These are phyloP conservation scores for Melanophora roralis DNA, from an alignment of 2,888 invertebrate species.

Conservation along the genomic window DNA sequence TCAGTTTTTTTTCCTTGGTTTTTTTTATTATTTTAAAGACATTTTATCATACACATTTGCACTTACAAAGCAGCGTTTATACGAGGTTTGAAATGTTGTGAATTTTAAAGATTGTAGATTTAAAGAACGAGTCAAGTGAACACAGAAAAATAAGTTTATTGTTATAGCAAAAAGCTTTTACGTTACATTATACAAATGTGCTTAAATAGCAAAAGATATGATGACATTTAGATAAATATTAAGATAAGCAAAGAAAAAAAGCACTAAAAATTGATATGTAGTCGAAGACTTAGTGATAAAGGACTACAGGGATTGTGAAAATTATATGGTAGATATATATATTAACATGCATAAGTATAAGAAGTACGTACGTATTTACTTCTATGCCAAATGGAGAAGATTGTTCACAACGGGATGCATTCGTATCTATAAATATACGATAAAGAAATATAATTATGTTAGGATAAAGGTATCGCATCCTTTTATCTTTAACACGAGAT, in stretches of 20 bases:
- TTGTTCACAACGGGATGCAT: constrained; percentile 53
- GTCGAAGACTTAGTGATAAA: neutral
- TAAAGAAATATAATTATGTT: constrained; percentile 33
- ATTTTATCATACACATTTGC: constrained; percentile 23
- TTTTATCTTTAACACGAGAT: constrained; percentile 27
- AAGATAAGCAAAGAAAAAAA: constrained; percentile 51
- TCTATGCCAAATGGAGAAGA: constrained; percentile 42
- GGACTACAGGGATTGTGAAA: constrained; percentile 4
- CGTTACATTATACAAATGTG: constrained; percentile 61
- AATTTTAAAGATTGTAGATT: constrained; percentile 46
- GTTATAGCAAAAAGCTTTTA: constrained; percentile 63
- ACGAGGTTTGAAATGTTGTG: constrained; percentile 20
- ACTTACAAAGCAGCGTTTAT: neutral
- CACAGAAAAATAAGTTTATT: constrained; percentile 52
- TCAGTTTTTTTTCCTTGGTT: constrained; percentile 24
- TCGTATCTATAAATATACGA: neutral
- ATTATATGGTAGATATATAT: too few species aligned
- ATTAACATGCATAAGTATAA: too few species aligned
- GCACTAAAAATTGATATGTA: neutral
- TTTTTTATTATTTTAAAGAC: constrained; percentile 44
- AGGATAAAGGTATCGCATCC: neutral
- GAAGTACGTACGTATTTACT: neutral
- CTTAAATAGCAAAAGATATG: constrained; percentile 62
- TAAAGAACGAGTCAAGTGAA: constrained; percentile 40
- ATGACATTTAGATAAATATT: constrained; percentile 61